phyloP scores from a whole-genome alignment of 2,888 invertebrate species.

The Callyntrura sp. region DNA sequence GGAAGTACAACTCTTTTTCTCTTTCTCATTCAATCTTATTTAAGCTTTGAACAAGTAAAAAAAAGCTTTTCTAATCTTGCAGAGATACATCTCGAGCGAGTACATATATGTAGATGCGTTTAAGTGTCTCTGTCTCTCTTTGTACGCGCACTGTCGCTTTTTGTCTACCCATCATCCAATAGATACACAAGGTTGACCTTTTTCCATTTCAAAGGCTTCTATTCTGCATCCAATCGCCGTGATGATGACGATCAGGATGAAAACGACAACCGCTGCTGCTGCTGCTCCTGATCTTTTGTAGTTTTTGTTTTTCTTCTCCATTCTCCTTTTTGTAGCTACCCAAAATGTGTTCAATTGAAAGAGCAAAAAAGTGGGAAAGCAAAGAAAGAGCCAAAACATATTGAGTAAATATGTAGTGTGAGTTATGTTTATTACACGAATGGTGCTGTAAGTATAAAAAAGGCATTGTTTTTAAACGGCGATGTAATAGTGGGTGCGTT shows the following conservation, averaged over 20 bases:
- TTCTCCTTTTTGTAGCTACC: slow-evolving; percentile 10
- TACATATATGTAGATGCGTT: slow-evolving; percentile 40
- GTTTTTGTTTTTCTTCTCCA: not conserved
- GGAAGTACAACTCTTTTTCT: slow-evolving; percentile 50
- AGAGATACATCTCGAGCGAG: slow-evolving; percentile 44
- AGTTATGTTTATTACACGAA: not conserved
- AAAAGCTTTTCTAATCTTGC: slow-evolving; percentile 65
- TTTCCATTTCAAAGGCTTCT: slow-evolving; percentile 20
- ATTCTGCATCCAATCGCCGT: not conserved
- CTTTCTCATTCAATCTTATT: slow-evolving; percentile 66
- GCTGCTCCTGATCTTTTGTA: slow-evolving; percentile 21
- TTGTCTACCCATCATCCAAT: slow-evolving; percentile 3
- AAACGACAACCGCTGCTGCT: slow-evolving; percentile 5
- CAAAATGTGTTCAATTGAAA: not conserved
- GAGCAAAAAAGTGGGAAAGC: not conserved
- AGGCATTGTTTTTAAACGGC: slow-evolving; percentile 5
- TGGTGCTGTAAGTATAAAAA: not conserved
- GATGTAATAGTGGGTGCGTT: not conserved
- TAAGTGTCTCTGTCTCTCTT: slow-evolving; percentile 11
- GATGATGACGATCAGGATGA: slow-evolving; percentile 9
- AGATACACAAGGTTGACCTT: slow-evolving; percentile 47
- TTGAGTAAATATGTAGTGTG: slow-evolving; percentile 55
- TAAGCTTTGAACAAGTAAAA: slow-evolving; percentile 63
- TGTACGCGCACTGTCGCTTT: not conserved
- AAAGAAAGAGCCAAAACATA: slow-evolving; percentile 20